phyloP scores from a whole-genome alignment of 2,113 vertebrate species.

The Paralichthys olivaceus region DNA sequence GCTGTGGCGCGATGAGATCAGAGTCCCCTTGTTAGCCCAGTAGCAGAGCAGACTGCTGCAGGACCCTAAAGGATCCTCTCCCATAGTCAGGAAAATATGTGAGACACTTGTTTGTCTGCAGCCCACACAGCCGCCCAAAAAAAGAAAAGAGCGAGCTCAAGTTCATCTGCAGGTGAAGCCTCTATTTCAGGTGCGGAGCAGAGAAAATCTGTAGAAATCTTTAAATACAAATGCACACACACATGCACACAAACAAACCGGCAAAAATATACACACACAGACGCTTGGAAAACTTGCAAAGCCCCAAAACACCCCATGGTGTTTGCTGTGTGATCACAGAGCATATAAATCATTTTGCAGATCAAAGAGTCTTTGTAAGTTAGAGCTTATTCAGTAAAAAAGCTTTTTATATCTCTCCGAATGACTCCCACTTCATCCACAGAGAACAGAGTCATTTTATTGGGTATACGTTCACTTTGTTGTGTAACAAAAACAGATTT shows the following conservation, averaged over 20 bases:
- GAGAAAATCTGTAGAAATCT: constrained; percentile 38
- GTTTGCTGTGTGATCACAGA: constrained; percentile 69
- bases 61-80: constrained; percentile 67
- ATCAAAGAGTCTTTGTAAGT: constrained; percentile 65
- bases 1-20: constrained; percentile 75
- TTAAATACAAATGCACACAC: constrained; percentile 23
- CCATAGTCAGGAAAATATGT: constrained; percentile 44
- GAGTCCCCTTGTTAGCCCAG: constrained; percentile 61
- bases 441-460: constrained; percentile 41
- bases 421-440: constrained; percentile 44
- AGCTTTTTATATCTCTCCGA: constrained; percentile 49
- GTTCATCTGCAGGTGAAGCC: constrained; percentile 75
- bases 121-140: constrained; percentile 35
- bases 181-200: constrained; percentile 66
- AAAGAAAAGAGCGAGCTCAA: constrained; percentile 39
- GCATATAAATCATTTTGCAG: constrained; percentile 68
- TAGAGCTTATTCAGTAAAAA: constrained; percentile 54
- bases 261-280: constrained; percentile 35
- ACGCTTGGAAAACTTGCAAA: constrained; percentile 57
- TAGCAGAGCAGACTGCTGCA: constrained; percentile 68
- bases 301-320: constrained; percentile 55
- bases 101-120: constrained; percentile 59
- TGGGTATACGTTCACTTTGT: constrained; percentile 28
- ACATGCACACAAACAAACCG: constrained; percentile 14
- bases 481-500: constrained; percentile 34